Evolutionary conservation across 2,888 invertebrate genomes (phyloP).

Genomic region (Patella caerulea): DNA sequence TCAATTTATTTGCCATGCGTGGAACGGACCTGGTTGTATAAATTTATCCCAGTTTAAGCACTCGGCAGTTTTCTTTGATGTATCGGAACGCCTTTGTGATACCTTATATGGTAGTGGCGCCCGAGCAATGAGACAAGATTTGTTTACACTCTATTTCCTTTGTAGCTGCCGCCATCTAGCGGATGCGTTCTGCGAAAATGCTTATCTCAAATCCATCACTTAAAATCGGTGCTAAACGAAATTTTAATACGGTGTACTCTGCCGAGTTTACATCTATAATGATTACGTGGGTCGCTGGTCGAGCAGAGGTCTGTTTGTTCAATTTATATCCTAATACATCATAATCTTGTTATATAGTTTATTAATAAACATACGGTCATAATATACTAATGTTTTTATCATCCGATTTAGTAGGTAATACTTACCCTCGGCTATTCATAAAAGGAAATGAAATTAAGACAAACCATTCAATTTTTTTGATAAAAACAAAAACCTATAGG

Average conservation of each 20-base stretch:
- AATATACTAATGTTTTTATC: too few species aligned
- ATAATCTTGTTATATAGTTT: too few species aligned
- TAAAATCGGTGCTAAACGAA: conserved; percentile 24
- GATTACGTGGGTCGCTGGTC: too few species aligned
- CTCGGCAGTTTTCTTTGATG: conserved; percentile 48
- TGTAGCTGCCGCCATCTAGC: conserved; percentile 42
- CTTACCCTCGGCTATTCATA: too few species aligned
- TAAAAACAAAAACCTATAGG: too few species aligned
- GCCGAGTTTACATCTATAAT: too few species aligned
- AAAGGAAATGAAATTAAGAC: too few species aligned
- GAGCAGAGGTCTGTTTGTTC: too few species aligned
- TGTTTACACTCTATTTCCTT: conserved; percentile 53
- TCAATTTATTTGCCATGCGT: conserved; percentile 34
- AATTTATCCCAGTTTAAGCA: conserved; percentile 30
- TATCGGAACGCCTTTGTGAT: conserved; percentile 54
- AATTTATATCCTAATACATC: too few species aligned
- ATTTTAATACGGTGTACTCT: background rate
- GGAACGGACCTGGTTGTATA: conserved; percentile 20
- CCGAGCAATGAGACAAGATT: conserved; percentile 43
- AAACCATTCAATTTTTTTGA: too few species aligned
- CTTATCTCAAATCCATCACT: conserved; percentile 32
- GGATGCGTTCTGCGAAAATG: conserved; percentile 39
- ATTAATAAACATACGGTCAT: too few species aligned
- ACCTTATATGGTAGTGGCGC: conserved; percentile 53
- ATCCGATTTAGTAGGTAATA: too few species aligned